A percentile compares a stretch with the other conserved stretches of the same genome.
Conservation (phyloP, 2,888 invertebrate genomes). For the Volucella inflata region DNA sequence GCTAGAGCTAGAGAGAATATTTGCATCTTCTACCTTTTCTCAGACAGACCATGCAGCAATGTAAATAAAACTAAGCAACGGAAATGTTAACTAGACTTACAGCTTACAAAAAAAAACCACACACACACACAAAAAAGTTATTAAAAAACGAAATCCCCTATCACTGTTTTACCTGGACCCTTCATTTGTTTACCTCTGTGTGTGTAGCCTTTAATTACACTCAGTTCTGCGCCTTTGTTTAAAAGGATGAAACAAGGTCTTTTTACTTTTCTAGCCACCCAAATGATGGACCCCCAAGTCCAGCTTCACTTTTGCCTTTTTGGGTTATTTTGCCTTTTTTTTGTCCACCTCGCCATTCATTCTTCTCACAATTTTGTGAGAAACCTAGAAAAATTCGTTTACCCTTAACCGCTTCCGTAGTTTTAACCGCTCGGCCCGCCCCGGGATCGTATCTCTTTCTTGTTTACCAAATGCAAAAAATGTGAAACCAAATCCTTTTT, state of each 20-base stretch:
- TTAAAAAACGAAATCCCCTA: background rate
- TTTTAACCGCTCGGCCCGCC: background rate
- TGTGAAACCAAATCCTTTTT: slow-evolving; percentile 63
- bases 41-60: background rate
- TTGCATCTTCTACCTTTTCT: background rate
- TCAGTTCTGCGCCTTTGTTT: slow-evolving; percentile 55
- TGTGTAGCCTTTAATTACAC: slow-evolving; percentile 62
- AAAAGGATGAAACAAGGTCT: background rate
- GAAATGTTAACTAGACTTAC: slow-evolving; percentile 45
- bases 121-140: background rate
- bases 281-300: background rate
- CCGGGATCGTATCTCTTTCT: slow-evolving; percentile 27
- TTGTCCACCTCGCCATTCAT: slow-evolving; percentile 14
- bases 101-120: slow-evolving; percentile 25
- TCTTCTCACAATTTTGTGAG: slow-evolving; percentile 32
- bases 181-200: slow-evolving; percentile 36
- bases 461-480: slow-evolving; percentile 49
- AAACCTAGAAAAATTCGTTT: slow-evolving; percentile 63
- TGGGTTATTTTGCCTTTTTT: slow-evolving; percentile 3
- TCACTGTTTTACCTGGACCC: slow-evolving; percentile 27
- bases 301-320: slow-evolving; percentile 7
- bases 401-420: background rate
- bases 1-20: background rate
- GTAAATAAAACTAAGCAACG: slow-evolving; percentile 1
- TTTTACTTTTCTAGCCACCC: slow-evolving; percentile 2